Percentiles rank a stretch among this genome's conserved stretches.
These are phyloP conservation scores for Pinna nobilis DNA, from an alignment of 1,140 invertebrate genomes.

Conservation along the genomic window DNA sequence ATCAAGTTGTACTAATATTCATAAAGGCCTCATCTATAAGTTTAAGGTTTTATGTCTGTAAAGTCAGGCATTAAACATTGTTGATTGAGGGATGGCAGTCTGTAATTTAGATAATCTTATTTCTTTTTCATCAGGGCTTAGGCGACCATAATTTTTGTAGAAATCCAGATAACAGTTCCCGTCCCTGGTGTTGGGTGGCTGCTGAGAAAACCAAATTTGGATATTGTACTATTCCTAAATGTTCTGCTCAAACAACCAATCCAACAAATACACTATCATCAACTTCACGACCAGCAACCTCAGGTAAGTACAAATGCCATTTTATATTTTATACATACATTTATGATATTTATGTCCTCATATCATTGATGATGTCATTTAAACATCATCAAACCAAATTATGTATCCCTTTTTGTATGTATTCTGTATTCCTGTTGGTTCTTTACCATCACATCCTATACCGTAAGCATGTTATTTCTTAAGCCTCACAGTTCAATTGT, in stretches of 20 bases:
- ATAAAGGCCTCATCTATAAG: too few species aligned
- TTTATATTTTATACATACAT: background rate
- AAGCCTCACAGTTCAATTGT: too few species aligned
- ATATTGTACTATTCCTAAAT: constrained; percentile 54
- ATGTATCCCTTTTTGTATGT: background rate
- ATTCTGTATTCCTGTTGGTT: background rate
- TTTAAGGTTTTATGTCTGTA: too few species aligned
- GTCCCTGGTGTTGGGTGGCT: constrained; percentile 62
- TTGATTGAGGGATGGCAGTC: too few species aligned
- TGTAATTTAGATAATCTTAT: too few species aligned
- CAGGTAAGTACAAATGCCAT: background rate
- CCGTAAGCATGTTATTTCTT: too few species aligned
- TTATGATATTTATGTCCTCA: constrained; percentile 33
- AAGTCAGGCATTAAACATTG: too few species aligned
- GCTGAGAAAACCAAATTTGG: constrained; percentile 41
- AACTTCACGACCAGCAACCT: background rate
- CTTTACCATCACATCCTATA: too few species aligned
- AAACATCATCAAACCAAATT: background rate
- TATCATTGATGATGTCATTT: constrained; percentile 26
- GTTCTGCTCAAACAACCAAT: constrained; percentile 29
- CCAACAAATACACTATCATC: too few species aligned
- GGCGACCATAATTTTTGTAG: constrained; percentile 64
- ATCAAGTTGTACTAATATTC: too few species aligned
- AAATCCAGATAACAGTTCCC: constrained; percentile 57
- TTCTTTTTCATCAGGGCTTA: constrained; percentile 47